phyloP scores from a whole-genome alignment of 2,888 invertebrate species.

The Vanessa cardui region DNA sequence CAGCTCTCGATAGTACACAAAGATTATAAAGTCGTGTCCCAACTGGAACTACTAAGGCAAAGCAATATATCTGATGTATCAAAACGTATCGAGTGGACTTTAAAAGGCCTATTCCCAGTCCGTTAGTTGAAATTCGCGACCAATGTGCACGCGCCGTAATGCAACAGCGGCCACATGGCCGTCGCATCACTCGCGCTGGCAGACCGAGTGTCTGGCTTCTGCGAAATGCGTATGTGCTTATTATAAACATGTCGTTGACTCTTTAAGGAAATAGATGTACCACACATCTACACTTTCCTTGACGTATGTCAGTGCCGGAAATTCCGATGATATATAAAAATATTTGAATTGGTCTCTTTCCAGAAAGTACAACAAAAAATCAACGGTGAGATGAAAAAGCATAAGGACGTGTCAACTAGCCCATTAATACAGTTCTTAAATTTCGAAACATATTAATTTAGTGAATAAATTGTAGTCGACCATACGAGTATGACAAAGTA shows the following conservation, averaged over 20 bases:
- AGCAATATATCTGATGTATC: constrained; percentile 16
- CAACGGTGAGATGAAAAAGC: background rate
- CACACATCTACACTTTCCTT: background rate
- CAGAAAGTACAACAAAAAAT: background rate
- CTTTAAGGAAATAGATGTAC: constrained; percentile 35
- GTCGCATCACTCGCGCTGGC: constrained; percentile 44
- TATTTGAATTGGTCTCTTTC: constrained; percentile 2
- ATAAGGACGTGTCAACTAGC: background rate
- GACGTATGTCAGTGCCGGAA: constrained; percentile 1
- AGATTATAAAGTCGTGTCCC: constrained; percentile 28
- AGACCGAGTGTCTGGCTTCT: constrained; percentile 74
- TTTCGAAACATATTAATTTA: background rate
- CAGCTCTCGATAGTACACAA: constrained; percentile 33
- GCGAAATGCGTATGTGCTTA: constrained; percentile 53
- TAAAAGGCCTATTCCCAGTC: constrained; percentile 24
- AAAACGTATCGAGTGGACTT: constrained; percentile 21
- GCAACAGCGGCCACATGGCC: constrained; percentile 48
- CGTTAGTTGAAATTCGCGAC: constrained; percentile 20
- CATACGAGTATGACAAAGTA: too few species aligned
- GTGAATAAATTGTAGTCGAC: too few species aligned
- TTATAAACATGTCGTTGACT: constrained; percentile 36
- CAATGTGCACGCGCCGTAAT: constrained; percentile 35
- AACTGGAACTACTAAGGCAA: constrained; percentile 18
- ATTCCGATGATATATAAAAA: background rate
- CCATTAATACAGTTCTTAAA: background rate